Percentiles rank a stretch among this genome's conserved stretches.
These are phyloP conservation scores for Dryobates pubescens DNA, from an alignment of 2,797 vertebrate species.

Conservation along the genomic window DNA sequence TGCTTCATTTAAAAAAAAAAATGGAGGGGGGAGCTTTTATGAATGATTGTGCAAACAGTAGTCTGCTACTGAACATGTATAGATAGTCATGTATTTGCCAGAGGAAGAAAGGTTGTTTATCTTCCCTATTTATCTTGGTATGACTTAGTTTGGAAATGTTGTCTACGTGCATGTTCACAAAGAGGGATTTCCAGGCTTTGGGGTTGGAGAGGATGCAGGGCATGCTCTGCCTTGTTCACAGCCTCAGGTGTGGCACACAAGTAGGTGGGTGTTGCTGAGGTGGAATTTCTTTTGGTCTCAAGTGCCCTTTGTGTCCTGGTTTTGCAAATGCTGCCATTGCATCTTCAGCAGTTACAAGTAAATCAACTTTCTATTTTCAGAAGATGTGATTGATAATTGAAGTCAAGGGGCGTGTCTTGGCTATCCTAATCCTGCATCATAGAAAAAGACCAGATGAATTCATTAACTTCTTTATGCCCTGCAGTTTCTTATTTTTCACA, in stretches of 20 bases:
- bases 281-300: slow-evolving; percentile 24
- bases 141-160: background rate
- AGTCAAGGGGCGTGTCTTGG: background rate
- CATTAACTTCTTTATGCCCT: background rate
- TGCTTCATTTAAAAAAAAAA: background rate
- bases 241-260: background rate
- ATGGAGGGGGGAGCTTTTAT: background rate
- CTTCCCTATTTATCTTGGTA: background rate
- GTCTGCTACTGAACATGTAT: background rate
- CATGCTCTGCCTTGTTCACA: slow-evolving; percentile 28
- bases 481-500: background rate
- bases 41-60: background rate
- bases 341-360: background rate
- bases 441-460: background rate
- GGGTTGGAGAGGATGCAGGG: background rate
- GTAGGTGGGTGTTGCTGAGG: background rate
- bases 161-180: background rate
- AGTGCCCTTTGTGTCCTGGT: background rate
- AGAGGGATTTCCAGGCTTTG: background rate
- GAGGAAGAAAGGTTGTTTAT: background rate
- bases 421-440: background rate
- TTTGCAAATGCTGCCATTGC: background rate
- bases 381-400: background rate
- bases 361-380: background rate
- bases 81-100: background rate